Evolutionary conservation across 2,113 vertebrate genomes (phyloP).

Genomic region (Lipotes vexillifer): DNA sequence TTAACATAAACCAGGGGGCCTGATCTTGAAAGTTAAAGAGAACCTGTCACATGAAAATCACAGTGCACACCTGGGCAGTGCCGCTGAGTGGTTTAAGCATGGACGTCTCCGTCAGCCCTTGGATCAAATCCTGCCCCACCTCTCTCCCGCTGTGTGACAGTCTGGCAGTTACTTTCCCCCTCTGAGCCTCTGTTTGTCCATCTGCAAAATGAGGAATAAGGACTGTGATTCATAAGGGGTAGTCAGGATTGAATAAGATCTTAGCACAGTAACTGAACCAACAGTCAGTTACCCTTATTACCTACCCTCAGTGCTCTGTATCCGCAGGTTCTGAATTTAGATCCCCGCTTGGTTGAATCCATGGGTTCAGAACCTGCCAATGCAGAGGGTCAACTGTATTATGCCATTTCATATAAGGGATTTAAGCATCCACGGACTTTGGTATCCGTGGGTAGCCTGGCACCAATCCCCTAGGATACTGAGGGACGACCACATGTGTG

Average conservation of each 20-base stretch:
- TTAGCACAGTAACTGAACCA: background rate
- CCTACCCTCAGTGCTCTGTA: no score
- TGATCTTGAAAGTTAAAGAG: background rate
- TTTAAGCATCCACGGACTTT: background rate
- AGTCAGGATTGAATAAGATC: background rate
- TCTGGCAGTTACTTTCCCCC: background rate
- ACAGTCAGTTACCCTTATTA: background rate
- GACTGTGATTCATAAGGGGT: background rate
- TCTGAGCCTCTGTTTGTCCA: background rate
- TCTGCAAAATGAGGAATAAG: background rate
- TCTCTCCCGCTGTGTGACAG: background rate
- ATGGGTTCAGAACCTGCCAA: background rate
- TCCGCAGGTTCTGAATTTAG: background rate
- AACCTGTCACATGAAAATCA: background rate
- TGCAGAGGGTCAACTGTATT: background rate
- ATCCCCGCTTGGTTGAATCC: background rate
- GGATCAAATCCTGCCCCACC: background rate
- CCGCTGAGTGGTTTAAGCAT: accelerated
- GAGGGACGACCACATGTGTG: background rate
- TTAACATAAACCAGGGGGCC: background rate
- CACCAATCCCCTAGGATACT: background rate
- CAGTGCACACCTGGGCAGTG: background rate
- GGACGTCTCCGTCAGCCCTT: background rate
- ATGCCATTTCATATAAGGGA: background rate
- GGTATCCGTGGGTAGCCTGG: background rate